Percentiles rank a stretch among this genome's conserved stretches.
These are phyloP conservation scores for Zaprionus gabonicus DNA, from an alignment of 1,140 invertebrate genomes.

Conservation along the genomic window DNA sequence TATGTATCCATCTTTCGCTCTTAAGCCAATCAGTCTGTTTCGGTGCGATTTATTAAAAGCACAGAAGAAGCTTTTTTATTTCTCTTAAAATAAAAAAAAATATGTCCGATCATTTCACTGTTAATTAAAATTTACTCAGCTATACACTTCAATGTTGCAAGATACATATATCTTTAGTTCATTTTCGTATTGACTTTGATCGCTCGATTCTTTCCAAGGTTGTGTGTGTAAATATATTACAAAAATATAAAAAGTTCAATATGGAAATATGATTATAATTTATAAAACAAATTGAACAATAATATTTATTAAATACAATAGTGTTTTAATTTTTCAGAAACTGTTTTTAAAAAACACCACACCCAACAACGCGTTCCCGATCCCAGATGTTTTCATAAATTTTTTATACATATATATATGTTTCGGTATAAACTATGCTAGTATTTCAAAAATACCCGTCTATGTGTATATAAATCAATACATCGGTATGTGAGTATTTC, in stretches of 20 bases:
- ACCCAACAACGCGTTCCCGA: not conserved
- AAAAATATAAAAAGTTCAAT: not conserved
- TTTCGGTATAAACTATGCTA: not conserved
- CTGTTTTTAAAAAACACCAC: not conserved
- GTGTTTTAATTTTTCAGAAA: not conserved
- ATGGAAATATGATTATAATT: not conserved
- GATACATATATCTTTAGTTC: constrained; percentile 5
- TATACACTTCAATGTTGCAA: constrained; percentile 8
- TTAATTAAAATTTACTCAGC: constrained; percentile 14
- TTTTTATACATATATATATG: not conserved
- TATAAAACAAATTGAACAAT: not conserved
- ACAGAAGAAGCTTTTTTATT: constrained; percentile 7
- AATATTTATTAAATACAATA: not conserved
- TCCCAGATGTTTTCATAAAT: constrained; percentile 1
- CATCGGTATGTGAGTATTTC: constrained; percentile 17
- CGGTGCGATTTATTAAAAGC: constrained; percentile 1
- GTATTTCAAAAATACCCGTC: not conserved
- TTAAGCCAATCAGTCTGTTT: not conserved
- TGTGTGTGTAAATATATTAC: not conserved
- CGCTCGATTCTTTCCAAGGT: not conserved
- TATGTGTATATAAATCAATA: not conserved
- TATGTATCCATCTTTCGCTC: not conserved
- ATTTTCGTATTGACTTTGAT: not conserved
- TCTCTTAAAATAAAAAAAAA: constrained; percentile 4
- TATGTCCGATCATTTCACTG: not conserved